Evolutionary conservation across 1,140 invertebrate genomes (phyloP), one percentile per base, ranked within the genome.

Genomic region (Metaphire vulgaris): DNA sequence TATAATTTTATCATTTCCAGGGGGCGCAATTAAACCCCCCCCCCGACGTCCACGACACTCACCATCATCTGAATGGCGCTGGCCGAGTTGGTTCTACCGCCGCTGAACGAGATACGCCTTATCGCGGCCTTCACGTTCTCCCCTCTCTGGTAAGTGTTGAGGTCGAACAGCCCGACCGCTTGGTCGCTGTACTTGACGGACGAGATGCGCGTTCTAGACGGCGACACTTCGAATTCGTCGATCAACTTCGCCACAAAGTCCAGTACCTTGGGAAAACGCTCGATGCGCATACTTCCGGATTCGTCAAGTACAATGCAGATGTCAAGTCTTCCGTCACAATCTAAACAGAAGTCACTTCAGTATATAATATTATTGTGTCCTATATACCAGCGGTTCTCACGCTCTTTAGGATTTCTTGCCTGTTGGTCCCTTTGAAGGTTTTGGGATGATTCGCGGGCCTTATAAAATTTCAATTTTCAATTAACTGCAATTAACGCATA

Each of bases 91-190:
- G 41, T 56, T 56, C 21, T 56, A 12, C 41, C 41, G 41, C 41
- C 41, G 6, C 6, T 56, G 41, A 56, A 56, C 41, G 41, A 12
- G 21, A 21, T 56, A 12, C 41, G 6, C 21, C 41, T 6, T 6
- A 56, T 56, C 6, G 41, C 6, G 21, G 21, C 21, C 41, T 56
- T 56, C 41, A 56, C 41, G 41, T 56, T 21, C 21, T 56, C 6
- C 41, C 21, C 21, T 12, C 6, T 12, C 6, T 6, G 6, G 33
- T 71, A 76, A 14, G 70, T 41, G 69, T 76, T 70, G 2, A 76
- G 75, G 68, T 76, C 33, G 68, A 76, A 76, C 26, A 76, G 21
- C 1, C 70, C 28, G 28, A 33, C 28, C 75, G 75, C 30, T 28
- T 56, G 1, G 33, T 76, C 69, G 28, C 29, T 16, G 34, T 33